phyloP scores from a whole-genome alignment of 2,113 vertebrate genomes.

The Mastomys coucha region DNA sequence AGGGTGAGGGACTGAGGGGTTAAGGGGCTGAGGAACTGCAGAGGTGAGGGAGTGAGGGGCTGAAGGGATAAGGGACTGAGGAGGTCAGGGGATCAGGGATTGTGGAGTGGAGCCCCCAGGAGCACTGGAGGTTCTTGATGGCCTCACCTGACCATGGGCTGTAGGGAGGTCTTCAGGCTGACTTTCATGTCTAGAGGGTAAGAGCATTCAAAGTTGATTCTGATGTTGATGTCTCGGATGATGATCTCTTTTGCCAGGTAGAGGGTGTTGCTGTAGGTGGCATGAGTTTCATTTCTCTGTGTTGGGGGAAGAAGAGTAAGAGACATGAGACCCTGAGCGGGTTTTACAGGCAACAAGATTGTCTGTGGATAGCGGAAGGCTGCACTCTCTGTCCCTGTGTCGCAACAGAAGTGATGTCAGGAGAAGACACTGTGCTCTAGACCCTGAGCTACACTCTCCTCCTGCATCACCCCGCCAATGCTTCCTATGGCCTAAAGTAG shows the following conservation, averaged over 20 bases:
- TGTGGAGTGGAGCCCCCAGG: not conserved
- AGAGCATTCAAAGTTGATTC: constrained; percentile 81
- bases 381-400: not conserved
- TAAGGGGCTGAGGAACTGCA: not conserved
- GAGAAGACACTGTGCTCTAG: accelerated
- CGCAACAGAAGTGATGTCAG: not conserved
- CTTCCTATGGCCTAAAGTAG: not conserved
- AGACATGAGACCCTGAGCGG: not conserved
- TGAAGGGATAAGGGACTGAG: not conserved
- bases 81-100: not conserved
- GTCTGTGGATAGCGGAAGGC: not conserved
- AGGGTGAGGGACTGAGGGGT: not conserved
- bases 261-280: constrained; percentile 79
- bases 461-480: accelerated
- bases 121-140: not conserved
- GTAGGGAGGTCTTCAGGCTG: constrained; percentile 80
- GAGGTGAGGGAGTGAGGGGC: not conserved
- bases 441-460: not conserved
- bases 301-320: not conserved
- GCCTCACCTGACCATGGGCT: constrained; percentile 78
- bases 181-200: constrained; percentile 80
- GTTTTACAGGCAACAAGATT: not conserved
- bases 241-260: constrained; percentile 82
- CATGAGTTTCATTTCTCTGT: constrained; percentile 82
- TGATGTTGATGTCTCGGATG: constrained; percentile 81